A percentile compares a stretch with the other conserved stretches of the same genome.
Evolutionary conservation across 2,113 vertebrate genomes (phyloP).

Genomic region (Eurystomus gularis): DNA sequence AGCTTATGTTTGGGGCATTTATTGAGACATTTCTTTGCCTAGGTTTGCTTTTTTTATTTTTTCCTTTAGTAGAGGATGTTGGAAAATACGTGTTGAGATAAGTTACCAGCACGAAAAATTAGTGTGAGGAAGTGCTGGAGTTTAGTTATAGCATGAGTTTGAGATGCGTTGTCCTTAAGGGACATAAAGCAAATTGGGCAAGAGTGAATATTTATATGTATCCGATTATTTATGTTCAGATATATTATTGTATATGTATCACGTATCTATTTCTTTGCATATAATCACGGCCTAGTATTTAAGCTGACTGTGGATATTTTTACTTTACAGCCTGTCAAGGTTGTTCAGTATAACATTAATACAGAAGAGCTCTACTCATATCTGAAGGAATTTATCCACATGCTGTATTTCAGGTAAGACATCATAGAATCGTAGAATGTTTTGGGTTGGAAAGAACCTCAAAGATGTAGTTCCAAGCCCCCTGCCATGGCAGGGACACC

Average conservation of each 20-base stretch:
- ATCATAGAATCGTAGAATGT: no score
- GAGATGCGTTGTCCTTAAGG: background rate
- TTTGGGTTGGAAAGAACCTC: no score
- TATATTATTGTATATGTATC: background rate
- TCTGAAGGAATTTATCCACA: slow-evolving; percentile 97
- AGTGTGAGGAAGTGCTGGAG: background rate
- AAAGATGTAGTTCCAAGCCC: no score
- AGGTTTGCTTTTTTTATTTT: background rate
- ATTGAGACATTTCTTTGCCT: background rate
- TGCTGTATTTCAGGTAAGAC: slow-evolving; percentile 93
- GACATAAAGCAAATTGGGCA: background rate
- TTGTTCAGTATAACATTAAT: slow-evolving; percentile 97
- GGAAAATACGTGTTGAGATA: background rate
- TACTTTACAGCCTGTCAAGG: slow-evolving; percentile 83
- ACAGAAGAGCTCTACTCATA: slow-evolving; percentile 96
- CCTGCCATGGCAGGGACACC: no score
- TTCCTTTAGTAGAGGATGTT: background rate
- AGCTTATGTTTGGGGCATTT: background rate
- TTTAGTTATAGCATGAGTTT: background rate
- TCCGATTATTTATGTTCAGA: background rate
- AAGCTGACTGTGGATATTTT: background rate
- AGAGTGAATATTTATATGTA: background rate
- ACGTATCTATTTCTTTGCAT: background rate
- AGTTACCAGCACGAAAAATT: background rate
- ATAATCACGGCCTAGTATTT: background rate